Conservation (phyloP, 2,797 vertebrate genomes). For the Sebastes variabilis region DNA sequence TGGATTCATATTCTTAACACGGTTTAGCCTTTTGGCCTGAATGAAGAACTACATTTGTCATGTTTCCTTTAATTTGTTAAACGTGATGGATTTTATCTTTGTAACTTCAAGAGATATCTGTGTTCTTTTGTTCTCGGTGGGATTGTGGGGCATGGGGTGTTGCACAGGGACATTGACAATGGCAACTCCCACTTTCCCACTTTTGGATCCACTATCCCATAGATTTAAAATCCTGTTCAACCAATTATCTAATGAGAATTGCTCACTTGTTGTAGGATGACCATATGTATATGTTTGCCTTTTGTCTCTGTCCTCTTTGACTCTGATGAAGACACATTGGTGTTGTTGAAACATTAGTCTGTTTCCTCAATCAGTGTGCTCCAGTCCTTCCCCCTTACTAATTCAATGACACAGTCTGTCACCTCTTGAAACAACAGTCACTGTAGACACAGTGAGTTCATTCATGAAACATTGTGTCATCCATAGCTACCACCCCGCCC, state of each 20-base stretch:
- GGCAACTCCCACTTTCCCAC: background rate
- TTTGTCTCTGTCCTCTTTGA: background rate
- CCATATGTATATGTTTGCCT: background rate
- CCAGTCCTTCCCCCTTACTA: too few relatives aligned
- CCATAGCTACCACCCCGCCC: background rate
- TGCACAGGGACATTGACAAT: background rate
- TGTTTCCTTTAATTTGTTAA: background rate
- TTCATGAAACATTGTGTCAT: background rate
- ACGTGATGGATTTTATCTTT: background rate
- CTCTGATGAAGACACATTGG: background rate
- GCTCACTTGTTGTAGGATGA: background rate
- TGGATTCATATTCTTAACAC: background rate
- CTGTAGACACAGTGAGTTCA: background rate
- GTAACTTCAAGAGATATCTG: background rate
- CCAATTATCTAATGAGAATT: background rate
- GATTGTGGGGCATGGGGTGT: background rate
- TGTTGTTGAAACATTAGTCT: background rate
- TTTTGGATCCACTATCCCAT: background rate
- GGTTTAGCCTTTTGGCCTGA: background rate
- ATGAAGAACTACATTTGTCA: background rate
- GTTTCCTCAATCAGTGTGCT: background rate
- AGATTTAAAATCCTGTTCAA: background rate
- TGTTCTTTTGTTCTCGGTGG: background rate
- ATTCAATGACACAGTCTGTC: background rate
- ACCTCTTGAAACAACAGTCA: background rate